Percentiles rank a stretch among this genome's conserved stretches.
Evolutionary conservation across 2,888 invertebrate species (phyloP).

Genomic region (Cephus runcator): DNA sequence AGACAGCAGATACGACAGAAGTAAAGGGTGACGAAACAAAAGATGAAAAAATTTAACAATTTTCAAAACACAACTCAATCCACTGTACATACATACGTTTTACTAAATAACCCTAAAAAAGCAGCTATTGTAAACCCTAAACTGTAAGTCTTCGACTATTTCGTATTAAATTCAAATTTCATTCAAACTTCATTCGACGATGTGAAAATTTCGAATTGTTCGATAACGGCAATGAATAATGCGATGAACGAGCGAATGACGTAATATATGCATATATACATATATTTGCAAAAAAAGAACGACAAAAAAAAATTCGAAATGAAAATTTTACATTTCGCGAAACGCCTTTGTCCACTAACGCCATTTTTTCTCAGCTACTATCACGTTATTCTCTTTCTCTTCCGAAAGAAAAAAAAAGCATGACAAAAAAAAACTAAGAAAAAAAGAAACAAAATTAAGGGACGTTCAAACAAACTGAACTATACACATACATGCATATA

Average conservation of each 20-base stretch:
- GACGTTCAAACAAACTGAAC: no score
- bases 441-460: conserved; percentile 5
- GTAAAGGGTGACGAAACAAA: no score
- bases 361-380: no score
- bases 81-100: conserved; percentile 52
- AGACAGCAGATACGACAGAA: no score
- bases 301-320: no score
- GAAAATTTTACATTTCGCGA: no score
- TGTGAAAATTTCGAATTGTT: not conserved
- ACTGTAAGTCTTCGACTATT: conserved; percentile 45
- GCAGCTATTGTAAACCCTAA: conserved; percentile 37
- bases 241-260: not conserved
- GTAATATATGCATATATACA: not conserved
- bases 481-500: no score
- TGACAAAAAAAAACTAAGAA: conserved; percentile 18
- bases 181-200: not conserved
- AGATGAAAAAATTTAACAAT: no score
- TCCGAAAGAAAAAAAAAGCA: not conserved
- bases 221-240: not conserved
- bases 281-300: no score
- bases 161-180: conserved; percentile 4
- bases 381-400: no score
- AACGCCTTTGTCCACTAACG: no score
- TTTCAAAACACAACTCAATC: no score
- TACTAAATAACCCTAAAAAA: conserved; percentile 35